Conservation (phyloP, 2,888 invertebrate genomes). For the Sturmia bella region DNA sequence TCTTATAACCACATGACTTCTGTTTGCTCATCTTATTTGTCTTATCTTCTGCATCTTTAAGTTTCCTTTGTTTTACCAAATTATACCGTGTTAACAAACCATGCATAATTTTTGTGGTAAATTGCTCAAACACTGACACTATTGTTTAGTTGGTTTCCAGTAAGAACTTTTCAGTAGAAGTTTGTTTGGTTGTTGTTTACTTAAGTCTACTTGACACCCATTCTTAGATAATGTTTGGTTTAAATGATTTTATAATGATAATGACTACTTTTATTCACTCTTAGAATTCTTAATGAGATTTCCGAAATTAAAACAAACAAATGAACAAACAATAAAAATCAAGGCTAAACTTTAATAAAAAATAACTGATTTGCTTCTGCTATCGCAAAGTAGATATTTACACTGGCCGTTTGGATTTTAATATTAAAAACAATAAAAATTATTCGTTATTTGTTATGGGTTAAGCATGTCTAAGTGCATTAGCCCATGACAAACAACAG, state of each 20-base stretch:
- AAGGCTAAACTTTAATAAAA: slow-evolving; percentile 36
- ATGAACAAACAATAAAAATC: slow-evolving; percentile 46
- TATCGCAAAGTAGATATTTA: not conserved
- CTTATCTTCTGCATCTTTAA: slow-evolving; percentile 16
- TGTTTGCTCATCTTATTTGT: slow-evolving; percentile 50
- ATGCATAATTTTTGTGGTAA: slow-evolving; percentile 37
- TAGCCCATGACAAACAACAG: not conserved
- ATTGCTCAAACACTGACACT: slow-evolving; percentile 14
- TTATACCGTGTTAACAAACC: slow-evolving; percentile 52
- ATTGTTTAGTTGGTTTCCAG: slow-evolving; percentile 43
- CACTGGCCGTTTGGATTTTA: not conserved
- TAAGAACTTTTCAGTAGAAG: slow-evolving; percentile 37
- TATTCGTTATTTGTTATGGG: too few species aligned
- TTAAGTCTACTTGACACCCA: slow-evolving; percentile 53
- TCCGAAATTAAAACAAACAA: slow-evolving; percentile 9
- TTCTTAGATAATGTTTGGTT: slow-evolving; percentile 38
- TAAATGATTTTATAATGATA: slow-evolving; percentile 42
- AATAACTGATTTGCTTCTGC: slow-evolving; percentile 9
- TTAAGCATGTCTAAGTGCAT: too few species aligned
- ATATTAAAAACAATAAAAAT: too few species aligned
- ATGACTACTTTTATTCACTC: slow-evolving; percentile 39
- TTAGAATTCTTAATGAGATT: slow-evolving; percentile 37
- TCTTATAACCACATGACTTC: too few species aligned
- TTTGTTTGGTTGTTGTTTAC: not conserved
- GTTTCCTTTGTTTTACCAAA: slow-evolving; percentile 43